Base-by-base conservation (phyloP, 1,140 invertebrate species). In the Aleiodes sp. region DNA sequence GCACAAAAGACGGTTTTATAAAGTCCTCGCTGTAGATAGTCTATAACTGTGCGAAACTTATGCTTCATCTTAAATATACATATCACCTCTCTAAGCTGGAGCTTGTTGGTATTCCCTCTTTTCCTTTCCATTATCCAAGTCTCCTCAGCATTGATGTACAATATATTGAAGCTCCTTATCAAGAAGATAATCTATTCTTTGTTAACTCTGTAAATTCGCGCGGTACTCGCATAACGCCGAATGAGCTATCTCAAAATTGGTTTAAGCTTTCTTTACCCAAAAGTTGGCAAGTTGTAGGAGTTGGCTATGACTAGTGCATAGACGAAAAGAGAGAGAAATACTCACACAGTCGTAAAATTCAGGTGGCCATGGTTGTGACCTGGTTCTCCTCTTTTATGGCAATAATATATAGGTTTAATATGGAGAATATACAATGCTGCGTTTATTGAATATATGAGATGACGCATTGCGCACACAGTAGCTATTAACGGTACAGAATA, bases 381-480 rank as follows among this genome's bases (percentile, higher is more conserved):
- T 21, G 31, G 12, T 41, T 24, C 33, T 62, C 24, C 43, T 43
- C 41, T 26, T 28, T 43, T 10, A 19, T 65, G 24, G 41, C 31
- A 19, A 29, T 19, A 16, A 31, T 65, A 31, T 29, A 26, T 19
- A 12, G 19, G 21, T 46, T 46, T n/a, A 46, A 14, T 3, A 21
- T 19, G 43, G 39, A n/a, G n/a, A n/a, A n/a, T 14, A 41, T 41
- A 43, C 8, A 16, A 1, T 16, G 24, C 59, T 6, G 59, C 26
- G 29, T 43, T 43, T 43, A 31, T 6, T 19, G n/a, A 28, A 33
- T 31, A 12, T 9, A 33, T 28, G 24, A 24, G 16, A 57, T 57
- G 6, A 1, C 29, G 60, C 60, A 63, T 24, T 63, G 60, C 33
- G 60, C 21, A 63, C 35, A 63, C 19, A 14, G n/a, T 60, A 33